These are phyloP conservation scores for Paramormyrops kingsleyae DNA, from an alignment of 2,113 vertebrate genomes.

Conservation along the genomic window DNA sequence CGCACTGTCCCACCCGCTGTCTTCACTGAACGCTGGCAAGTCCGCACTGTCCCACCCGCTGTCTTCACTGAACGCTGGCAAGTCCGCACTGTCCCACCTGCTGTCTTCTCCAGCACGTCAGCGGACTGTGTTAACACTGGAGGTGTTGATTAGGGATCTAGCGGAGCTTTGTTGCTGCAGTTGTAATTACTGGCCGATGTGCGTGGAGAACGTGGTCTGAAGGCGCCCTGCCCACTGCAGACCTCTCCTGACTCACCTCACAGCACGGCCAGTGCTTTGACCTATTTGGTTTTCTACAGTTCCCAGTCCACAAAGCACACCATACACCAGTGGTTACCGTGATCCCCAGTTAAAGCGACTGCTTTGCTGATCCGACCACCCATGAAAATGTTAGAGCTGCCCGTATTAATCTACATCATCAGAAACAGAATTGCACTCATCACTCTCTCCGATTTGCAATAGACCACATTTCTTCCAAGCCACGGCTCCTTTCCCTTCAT, in stretches of 20 bases:
- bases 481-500: neutral
- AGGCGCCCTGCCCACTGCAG: neutral
- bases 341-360: neutral
- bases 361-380: neutral
- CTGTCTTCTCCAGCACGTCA: neutral
- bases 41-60: too few species aligned
- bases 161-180: neutral
- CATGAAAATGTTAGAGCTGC: neutral
- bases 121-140: neutral
- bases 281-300: neutral
- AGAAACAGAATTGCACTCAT: neutral
- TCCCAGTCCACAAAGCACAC: neutral
- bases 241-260: neutral
- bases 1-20: too few species aligned
- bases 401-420: neutral
- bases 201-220: neutral
- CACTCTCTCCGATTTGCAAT: neutral
- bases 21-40: too few species aligned
- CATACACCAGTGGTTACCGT: neutral
- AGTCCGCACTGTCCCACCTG: neutral
- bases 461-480: neutral
- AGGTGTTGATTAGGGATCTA: neutral
- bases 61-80: too few species aligned
- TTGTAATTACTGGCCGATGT: neutral
- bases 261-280: neutral